phyloP scores from a whole-genome alignment of 2,888 invertebrate species.

The Callimorpha dominula region DNA sequence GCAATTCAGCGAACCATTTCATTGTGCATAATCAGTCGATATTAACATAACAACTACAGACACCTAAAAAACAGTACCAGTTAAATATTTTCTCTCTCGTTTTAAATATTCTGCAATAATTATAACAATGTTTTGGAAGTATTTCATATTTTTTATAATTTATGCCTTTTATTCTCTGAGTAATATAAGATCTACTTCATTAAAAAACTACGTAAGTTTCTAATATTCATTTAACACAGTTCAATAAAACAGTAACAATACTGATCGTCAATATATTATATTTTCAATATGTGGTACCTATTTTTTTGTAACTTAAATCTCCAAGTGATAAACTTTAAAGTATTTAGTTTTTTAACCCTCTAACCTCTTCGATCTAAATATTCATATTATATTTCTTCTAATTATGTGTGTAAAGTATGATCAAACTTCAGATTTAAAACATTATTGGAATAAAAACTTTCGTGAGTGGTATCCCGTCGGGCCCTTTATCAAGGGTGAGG shows the following conservation, averaged over 20 bases:
- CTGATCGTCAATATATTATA: not conserved
- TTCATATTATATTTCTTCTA: not conserved
- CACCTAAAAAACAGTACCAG: not conserved
- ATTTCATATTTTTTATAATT: not conserved
- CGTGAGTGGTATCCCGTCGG: no score
- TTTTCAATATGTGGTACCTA: not conserved
- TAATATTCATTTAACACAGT: not conserved
- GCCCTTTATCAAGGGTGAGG: no score
- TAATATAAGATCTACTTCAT: not conserved
- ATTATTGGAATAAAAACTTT: no score
- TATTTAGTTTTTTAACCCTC: not conserved
- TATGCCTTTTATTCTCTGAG: not conserved
- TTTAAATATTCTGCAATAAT: not conserved
- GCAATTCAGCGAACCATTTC: conserved; percentile 7
- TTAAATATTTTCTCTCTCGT: not conserved
- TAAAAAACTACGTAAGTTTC: conserved; percentile 22
- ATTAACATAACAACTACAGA: not conserved
- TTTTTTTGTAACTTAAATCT: not conserved
- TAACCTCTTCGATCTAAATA: not conserved
- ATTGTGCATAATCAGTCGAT: not conserved
- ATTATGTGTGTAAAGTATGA: not conserved
- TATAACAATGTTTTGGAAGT: not conserved
- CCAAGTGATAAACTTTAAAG: not conserved
- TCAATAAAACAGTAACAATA: not conserved
- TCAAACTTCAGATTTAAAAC: not conserved